These are phyloP conservation scores for Dipus sagitta DNA, from an alignment of 2,797 vertebrate species.

Conservation along the genomic window DNA sequence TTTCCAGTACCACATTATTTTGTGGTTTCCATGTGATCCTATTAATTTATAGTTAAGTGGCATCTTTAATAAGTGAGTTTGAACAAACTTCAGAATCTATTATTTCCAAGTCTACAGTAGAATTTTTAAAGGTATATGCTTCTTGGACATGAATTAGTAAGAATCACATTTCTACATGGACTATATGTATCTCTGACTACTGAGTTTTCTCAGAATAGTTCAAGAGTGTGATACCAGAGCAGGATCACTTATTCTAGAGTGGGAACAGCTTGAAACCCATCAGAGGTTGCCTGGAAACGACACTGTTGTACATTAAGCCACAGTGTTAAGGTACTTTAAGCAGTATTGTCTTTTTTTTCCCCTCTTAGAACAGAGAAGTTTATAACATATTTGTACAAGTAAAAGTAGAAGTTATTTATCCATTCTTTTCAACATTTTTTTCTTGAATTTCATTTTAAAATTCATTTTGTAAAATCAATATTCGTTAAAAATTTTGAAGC, in stretches of 20 bases:
- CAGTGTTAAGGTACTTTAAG: slow-evolving; percentile 62
- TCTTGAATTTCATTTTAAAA: not conserved
- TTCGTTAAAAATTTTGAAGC: not conserved
- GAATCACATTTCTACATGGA: not conserved
- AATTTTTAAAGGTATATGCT: not conserved
- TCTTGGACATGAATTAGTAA: not conserved
- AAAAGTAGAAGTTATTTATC: not conserved
- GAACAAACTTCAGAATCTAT: not conserved
- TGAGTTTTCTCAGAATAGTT: not conserved
- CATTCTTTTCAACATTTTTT: not conserved
- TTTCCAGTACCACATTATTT: not conserved
- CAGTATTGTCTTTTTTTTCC: not conserved
- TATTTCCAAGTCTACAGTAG: not conserved
- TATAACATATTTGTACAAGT: not conserved
- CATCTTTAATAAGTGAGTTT: not conserved
- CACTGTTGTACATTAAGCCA: slow-evolving; percentile 60
- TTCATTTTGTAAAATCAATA: not conserved
- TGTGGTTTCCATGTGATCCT: not conserved
- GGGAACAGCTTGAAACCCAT: slow-evolving; percentile 58
- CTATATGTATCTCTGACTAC: not conserved
- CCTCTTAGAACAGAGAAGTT: not conserved
- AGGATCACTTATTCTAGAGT: not conserved
- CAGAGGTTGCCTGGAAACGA: slow-evolving; percentile 82
- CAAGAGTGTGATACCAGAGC: not conserved
- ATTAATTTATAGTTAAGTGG: not conserved